Evolutionary conservation across 23 tunicate species (phyloP), one percentile per base, ranked within the genome.

Genomic region (Trididemnum nubilum): DNA sequence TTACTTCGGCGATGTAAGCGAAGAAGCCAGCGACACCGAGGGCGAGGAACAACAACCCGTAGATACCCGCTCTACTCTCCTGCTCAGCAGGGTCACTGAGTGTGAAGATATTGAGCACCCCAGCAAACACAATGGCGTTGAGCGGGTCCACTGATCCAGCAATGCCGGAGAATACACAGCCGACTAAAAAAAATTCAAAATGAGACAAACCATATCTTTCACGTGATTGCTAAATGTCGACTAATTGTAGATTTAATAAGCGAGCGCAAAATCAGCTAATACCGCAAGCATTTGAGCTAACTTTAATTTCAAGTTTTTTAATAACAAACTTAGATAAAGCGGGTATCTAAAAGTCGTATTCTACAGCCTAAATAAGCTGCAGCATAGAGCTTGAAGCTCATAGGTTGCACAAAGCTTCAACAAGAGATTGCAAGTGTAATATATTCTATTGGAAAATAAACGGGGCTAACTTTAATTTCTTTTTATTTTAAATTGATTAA

Each of bases 141-240:
- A 96, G 64, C 21, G 99, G 96, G 35, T 96, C 97, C n/a, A 81
- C 74, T 22, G 88, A 57, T 1, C 99, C 99, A 34, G 99, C 93
- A 34, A 93, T 74, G 32, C 69, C 44, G 22, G 98, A 88, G 51
- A 87, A 93, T 23, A 87, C 29, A 36, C 84, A 58, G 23, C 93
- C 98, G 49, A 81, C 98, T 93, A 51, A 4, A 60, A 49, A n/a
- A 36, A 49, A 49, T 9, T n/a, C n/a, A n/a, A n/a, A n/a, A n/a
- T n/a, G n/a, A n/a, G n/a, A n/a, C n/a, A n/a, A n/a, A n/a, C n/a
- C n/a, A n/a, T n/a, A n/a, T n/a, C n/a, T n/a, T n/a, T n/a, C n/a
- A n/a, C n/a, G n/a, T n/a, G n/a, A n/a, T n/a, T n/a, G n/a, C n/a
- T n/a, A n/a, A n/a, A n/a, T n/a, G n/a, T n/a, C n/a, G n/a, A n/a